A percentile compares a stretch with the other conserved stretches of the same genome.
Conservation (phyloP, 2,797 vertebrate species). For the Mastacembelus armatus region DNA sequence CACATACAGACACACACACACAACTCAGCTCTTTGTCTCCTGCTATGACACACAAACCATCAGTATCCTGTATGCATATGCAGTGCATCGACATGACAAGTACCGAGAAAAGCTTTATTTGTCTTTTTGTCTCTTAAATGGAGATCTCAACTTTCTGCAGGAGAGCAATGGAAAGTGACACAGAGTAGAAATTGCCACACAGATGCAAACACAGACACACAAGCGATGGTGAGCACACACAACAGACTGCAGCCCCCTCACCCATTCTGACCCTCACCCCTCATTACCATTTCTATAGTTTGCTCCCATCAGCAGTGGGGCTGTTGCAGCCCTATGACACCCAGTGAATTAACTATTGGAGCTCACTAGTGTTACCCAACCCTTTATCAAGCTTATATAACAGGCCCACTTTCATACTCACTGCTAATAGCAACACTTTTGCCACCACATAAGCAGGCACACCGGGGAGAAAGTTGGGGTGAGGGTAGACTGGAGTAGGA, state of each 20-base stretch:
- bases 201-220: conserved; percentile 36
- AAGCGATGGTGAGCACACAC: conserved; percentile 53
- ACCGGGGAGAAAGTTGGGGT: conserved; percentile 40
- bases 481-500: conserved; percentile 28
- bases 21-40: conserved; percentile 48
- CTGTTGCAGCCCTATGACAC: conserved; percentile 59
- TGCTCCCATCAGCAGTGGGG: conserved; percentile 62
- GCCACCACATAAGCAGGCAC: conserved; percentile 46
- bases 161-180: conserved; percentile 38
- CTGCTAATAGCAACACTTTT: conserved; percentile 56
- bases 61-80: conserved; percentile 23
- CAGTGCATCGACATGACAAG: conserved; percentile 42
- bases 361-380: conserved; percentile 50
- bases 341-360: conserved; percentile 68
- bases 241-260: conserved; percentile 38
- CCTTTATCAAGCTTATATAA: conserved; percentile 72
- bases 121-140: conserved; percentile 35
- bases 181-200: conserved; percentile 39
- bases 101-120: conserved; percentile 16
- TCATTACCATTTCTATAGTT: conserved; percentile 79
- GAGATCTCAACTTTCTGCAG: conserved; percentile 24
- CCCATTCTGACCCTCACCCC: conserved; percentile 63
- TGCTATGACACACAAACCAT: conserved; percentile 30
- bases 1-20: conserved; percentile 20
- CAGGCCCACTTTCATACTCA: conserved; percentile 67